These are phyloP conservation scores for Corythaixoides concolor DNA, from an alignment of 2,113 vertebrate species.

Conservation along the genomic window DNA sequence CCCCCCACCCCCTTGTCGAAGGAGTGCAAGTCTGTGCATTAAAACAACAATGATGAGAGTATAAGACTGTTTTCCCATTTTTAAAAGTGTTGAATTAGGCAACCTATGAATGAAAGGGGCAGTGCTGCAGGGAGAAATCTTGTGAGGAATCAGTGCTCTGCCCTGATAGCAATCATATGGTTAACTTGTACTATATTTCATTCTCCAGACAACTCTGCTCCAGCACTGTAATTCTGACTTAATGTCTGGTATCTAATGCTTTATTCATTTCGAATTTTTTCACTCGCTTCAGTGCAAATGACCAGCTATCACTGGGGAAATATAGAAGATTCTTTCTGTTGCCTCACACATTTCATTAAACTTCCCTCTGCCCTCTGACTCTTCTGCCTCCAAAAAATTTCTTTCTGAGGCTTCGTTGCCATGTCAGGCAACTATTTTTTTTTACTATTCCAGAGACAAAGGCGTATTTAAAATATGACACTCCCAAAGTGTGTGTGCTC, in stretches of 20 bases:
- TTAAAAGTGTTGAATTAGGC: background rate
- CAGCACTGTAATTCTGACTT: background rate
- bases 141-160: background rate
- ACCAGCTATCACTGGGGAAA: background rate
- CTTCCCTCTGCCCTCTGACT: background rate
- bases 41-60: background rate
- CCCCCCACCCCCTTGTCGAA: fast-evolving
- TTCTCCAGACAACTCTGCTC: background rate
- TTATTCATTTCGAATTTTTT: background rate
- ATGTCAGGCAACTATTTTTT: background rate
- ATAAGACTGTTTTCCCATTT: background rate
- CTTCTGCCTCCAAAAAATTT: background rate
- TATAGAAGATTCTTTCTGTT: background rate
- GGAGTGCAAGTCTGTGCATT: background rate
- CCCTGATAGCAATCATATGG: background rate
- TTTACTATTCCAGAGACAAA: background rate
- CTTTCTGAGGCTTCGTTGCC: background rate
- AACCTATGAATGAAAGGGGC: background rate
- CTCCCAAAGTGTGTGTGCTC: background rate
- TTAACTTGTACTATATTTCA: background rate
- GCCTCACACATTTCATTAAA: constrained; percentile 12
- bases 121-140: background rate
- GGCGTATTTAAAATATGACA: background rate
- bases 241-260: background rate
- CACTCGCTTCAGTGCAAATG: background rate